Evolutionary conservation across 2,113 vertebrate species (phyloP).

Genomic region (Oncorhynchus kisutch): DNA sequence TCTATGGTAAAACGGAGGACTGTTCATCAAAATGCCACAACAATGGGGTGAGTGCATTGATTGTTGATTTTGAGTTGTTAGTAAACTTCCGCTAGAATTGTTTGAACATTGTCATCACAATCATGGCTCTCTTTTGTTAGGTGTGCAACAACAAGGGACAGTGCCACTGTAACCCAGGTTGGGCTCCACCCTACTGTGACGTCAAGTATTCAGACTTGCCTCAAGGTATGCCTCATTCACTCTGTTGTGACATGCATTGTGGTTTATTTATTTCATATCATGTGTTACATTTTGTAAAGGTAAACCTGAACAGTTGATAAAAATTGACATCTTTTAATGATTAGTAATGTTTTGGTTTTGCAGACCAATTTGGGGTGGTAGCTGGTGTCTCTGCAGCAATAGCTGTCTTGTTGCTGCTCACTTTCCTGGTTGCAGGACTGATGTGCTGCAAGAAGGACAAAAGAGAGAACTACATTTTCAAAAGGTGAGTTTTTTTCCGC

Average conservation of each 20-base stretch:
- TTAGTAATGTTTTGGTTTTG: background rate
- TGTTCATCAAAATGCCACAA: conserved; percentile 81
- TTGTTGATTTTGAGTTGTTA: too few relatives aligned
- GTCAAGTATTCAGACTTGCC: conserved; percentile 38
- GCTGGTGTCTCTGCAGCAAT: conserved; percentile 53
- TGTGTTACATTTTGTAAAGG: too few relatives aligned
- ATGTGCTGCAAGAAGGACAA: conserved; percentile 58
- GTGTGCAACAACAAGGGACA: conserved; percentile 84
- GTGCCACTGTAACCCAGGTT: conserved; percentile 83
- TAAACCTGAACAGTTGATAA: too few relatives aligned
- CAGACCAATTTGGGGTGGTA: conserved; percentile 59
- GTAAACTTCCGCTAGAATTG: too few relatives aligned
- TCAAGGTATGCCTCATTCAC: conserved; percentile 61
- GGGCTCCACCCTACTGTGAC: conserved; percentile 81
- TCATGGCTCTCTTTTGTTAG: conserved; percentile 52
- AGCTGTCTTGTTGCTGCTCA: conserved; percentile 46
- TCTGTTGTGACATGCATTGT: background rate
- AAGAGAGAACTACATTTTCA: conserved; percentile 28
- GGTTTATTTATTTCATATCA: too few relatives aligned
- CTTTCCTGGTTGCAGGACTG: conserved; percentile 33
- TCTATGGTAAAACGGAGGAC: conserved; percentile 75
- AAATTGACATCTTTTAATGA: too few relatives aligned
- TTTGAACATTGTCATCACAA: background rate
- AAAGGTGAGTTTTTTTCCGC: conserved; percentile 64
- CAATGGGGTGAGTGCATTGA: conserved; percentile 72